Percentiles rank a stretch among this genome's conserved stretches.
Conservation (phyloP, 2,113 vertebrate genomes). For the Carassius auratus region DNA sequence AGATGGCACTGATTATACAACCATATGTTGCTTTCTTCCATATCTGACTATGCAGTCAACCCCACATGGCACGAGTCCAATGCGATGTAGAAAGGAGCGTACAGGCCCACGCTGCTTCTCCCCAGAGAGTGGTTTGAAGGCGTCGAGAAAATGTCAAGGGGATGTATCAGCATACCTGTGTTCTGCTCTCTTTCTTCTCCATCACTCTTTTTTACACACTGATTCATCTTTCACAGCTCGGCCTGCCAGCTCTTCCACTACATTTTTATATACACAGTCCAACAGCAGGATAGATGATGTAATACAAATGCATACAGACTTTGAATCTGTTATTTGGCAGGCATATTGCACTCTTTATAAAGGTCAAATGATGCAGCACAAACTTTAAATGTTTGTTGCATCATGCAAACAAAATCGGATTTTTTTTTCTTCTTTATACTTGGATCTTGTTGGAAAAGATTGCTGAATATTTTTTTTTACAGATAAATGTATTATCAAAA, state of each 20-base stretch:
- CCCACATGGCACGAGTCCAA: constrained; percentile 42
- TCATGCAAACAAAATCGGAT: background rate
- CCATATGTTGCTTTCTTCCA: constrained; percentile 44
- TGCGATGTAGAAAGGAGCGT: constrained; percentile 16
- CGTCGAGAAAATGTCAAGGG: constrained; percentile 68
- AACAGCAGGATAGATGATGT: constrained; percentile 1
- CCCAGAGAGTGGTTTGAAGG: constrained; percentile 61
- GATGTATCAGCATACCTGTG: constrained; percentile 61
- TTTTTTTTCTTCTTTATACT: background rate
- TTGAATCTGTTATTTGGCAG: background rate
- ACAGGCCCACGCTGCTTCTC: constrained; percentile 27
- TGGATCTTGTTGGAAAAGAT: too few relatives aligned
- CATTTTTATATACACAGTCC: constrained; percentile 18
- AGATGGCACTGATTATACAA: constrained; percentile 36
- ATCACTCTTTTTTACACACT: constrained; percentile 46
- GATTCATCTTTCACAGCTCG: constrained; percentile 56
- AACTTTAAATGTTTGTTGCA: background rate
- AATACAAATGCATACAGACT: background rate
- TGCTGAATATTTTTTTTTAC: too few relatives aligned
- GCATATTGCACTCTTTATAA: constrained; percentile 3
- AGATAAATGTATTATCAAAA: too few relatives aligned
- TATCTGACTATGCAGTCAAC: constrained; percentile 31
- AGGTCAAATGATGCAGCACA: background rate
- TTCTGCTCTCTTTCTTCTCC: constrained; percentile 7
- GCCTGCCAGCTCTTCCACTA: constrained; percentile 15